phyloP scores from a whole-genome alignment of 2,888 invertebrate genomes.

The Rotaria sp. region DNA sequence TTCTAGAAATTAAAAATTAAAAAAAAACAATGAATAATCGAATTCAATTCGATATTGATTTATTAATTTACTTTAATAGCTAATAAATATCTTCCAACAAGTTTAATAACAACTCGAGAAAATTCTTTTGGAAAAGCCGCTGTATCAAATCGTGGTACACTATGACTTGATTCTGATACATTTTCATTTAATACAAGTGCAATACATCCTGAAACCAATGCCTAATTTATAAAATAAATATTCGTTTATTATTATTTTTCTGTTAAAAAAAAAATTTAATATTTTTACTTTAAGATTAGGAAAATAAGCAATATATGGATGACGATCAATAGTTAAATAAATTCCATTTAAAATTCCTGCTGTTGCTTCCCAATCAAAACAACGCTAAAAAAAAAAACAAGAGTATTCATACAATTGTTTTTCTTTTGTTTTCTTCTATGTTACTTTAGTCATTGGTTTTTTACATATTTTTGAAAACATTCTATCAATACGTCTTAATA shows the following conservation, averaged over 20 bases:
- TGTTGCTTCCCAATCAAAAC: conserved; percentile 39
- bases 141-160: background rate
- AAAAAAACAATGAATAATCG: background rate
- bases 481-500: conserved; percentile 83
- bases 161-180: conserved; percentile 19
- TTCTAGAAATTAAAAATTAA: background rate
- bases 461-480: conserved; percentile 94
- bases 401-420: background rate
- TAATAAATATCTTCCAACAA: conserved; percentile 37
- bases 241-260: too few relatives aligned
- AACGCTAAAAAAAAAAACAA: background rate
- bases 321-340: conserved; percentile 37
- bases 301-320: conserved; percentile 36
- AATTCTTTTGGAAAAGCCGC: conserved; percentile 33
- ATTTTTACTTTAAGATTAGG: conserved; percentile 33
- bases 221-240: background rate
- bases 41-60: background rate
- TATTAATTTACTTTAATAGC: conserved; percentile 7
- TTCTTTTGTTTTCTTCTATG: background rate
- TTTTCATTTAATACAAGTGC: conserved; percentile 26
- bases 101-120: conserved; percentile 34
- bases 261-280: background rate
- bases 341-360: conserved; percentile 39
- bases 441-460: conserved; percentile 63
- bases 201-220: background rate